Base-by-base conservation (phyloP, 2,888 invertebrate genomes). In the Gerris lacustris region DNA sequence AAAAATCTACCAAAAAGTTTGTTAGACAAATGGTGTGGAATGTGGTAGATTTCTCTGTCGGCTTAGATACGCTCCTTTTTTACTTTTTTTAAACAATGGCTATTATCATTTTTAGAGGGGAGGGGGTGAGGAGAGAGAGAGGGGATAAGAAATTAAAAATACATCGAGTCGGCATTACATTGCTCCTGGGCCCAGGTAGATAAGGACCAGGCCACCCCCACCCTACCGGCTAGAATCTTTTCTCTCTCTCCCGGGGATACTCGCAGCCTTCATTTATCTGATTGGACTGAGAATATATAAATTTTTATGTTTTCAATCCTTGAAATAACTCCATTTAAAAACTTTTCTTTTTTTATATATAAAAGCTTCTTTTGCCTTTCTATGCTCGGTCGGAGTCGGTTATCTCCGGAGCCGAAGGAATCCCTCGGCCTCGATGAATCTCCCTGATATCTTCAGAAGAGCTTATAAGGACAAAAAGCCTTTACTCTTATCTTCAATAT, bases 11-110 rank as follows among this genome's bases (percentile, higher is more conserved):
- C 55, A 55, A 55, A 55, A 75, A 75, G 73, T 75, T 75, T 72
- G 75, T 73, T 75, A 73, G 75, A 75, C 73, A 75, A 75, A 75
- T 75, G 75, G 75, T 66, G 75, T 70, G 75, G 73, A 75, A 75
- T 73, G 73, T 70, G 71, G 72, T 72, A 73, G 75, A 73, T 73
- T 72, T 68, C 55, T 63, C 66, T 6, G 66, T 17, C 67, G 63
- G 31, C 31, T 31, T 44, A 68, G 68, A 45, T 45, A 47, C 45
- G 45, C 18, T 18, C 15, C 68, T 68, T 44, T 55, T 45, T 68
- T 68, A 47, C 55, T 68, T 45, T 68, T 68, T 67, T 70, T 55
- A 71, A 71, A 69, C 71, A 70, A 69, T 70, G 71, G 67, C 69
- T 64, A 64, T 69, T 69, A 69, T 47, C 70, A 62, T 67, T 55